These are phyloP conservation scores for Cryptophagus acutangulus DNA, from an alignment of 2,888 invertebrate species.

Conservation along the genomic window DNA sequence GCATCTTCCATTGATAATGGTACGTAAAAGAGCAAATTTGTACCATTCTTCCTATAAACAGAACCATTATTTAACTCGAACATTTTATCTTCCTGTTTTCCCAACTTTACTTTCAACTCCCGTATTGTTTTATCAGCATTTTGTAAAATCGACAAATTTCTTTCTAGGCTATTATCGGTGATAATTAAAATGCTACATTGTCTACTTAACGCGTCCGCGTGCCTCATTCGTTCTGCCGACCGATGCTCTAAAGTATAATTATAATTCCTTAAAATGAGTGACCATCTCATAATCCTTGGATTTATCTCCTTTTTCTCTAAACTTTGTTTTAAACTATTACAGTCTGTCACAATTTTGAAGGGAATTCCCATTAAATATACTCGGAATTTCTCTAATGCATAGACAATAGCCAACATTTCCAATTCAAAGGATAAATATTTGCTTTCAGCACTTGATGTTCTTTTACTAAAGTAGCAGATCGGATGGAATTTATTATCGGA, in stretches of 20 bases:
- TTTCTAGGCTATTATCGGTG: constrained; percentile 20
- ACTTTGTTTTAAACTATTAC: constrained; percentile 18
- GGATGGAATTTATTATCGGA: constrained; percentile 27
- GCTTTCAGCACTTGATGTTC: constrained; percentile 26
- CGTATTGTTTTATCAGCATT: constrained; percentile 14
- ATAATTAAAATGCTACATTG: constrained; percentile 19
- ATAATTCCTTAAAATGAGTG: constrained; percentile 16
- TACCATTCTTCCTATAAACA: constrained; percentile 16
- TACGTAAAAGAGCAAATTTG: constrained; percentile 20
- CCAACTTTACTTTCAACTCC: too few species aligned
- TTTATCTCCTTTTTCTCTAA: constrained; percentile 15
- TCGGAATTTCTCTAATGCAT: constrained; percentile 27
- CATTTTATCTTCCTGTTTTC: too few species aligned
- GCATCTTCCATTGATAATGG: constrained; percentile 15
- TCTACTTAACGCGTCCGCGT: constrained; percentile 26
- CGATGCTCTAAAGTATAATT: constrained; percentile 22
- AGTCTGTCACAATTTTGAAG: constrained; percentile 21
- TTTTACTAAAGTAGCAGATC: constrained; percentile 32
- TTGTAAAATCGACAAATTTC: constrained; percentile 15
- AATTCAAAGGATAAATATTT: constrained; percentile 34
- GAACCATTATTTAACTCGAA: too few species aligned
- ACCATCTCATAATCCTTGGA: constrained; percentile 19
- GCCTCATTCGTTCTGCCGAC: constrained; percentile 12
- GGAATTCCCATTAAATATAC: constrained; percentile 17
- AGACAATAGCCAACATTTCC: constrained; percentile 30